A percentile compares a stretch with the other conserved stretches of the same genome.
Evolutionary conservation across 2,888 invertebrate species (phyloP).

Genomic region (Trichopoda pennipes): DNA sequence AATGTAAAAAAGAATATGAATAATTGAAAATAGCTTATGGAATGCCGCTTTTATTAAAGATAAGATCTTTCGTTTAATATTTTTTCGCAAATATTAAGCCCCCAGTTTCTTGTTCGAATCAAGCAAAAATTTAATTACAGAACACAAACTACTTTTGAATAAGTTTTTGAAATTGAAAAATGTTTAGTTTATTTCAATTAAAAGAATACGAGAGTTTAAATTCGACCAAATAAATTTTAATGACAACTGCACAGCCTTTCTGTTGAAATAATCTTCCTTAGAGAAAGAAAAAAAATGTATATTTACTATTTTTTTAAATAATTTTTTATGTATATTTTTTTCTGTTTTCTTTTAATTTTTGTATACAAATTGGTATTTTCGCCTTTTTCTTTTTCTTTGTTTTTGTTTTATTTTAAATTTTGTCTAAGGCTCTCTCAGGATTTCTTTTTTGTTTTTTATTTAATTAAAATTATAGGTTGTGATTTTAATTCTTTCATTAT

Average conservation of each 20-base stretch:
- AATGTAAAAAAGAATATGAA: no score
- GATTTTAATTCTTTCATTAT: slow-evolving; percentile 48
- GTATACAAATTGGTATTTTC: slow-evolving; percentile 65
- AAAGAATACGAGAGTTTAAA: not conserved
- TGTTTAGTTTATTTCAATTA: no score
- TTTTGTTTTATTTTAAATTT: slow-evolving; percentile 40
- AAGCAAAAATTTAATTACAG: no score
- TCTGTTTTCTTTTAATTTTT: slow-evolving; percentile 54
- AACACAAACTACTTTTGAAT: no score
- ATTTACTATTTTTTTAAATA: slow-evolving; percentile 56
- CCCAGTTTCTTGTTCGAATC: no score
- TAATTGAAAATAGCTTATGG: no score
- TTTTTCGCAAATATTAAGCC: no score
- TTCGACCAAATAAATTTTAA: not conserved
- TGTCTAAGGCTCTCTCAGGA: slow-evolving; percentile 55
- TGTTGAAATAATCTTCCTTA: not conserved
- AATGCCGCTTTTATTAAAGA: no score
- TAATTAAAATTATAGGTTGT: slow-evolving; percentile 64
- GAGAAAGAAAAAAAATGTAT: slow-evolving; percentile 22
- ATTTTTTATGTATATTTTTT: slow-evolving; percentile 55
- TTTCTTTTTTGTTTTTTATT: slow-evolving; percentile 36
- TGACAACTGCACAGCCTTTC: slow-evolving; percentile 13
- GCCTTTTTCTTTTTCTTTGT: slow-evolving; percentile 34
- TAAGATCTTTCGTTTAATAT: no score
- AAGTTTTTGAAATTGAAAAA: no score